Evolutionary conservation across 2,888 invertebrate species (phyloP), one percentile per base, ranked within the genome.

Genomic region (Baccha elongata): DNA sequence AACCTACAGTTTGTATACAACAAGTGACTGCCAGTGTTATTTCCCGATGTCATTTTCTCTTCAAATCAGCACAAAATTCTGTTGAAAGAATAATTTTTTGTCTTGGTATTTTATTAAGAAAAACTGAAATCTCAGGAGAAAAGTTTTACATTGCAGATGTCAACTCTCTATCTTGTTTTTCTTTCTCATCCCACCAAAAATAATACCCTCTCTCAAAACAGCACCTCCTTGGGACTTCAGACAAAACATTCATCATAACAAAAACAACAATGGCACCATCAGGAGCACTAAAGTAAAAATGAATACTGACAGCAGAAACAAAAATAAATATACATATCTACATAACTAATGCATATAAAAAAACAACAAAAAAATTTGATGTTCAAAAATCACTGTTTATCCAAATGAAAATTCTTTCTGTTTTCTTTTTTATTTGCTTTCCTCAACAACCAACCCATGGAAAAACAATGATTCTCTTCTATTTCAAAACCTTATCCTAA

Each of bases 371-470:
- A 74, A 83, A 78, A 76, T 8, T n/a, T n/a, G n/a, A n/a, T n/a
- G n/a, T n/a, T n/a, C n/a, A n/a, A n/a, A 78, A 71, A 85, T 74
- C 81, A 68, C 78, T 84, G 85, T 83, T 86, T 85, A 85, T 85
- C 79, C 85, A 85, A 85, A 83, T 86, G 85, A 79, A 85, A 86
- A 85, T 78, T 85, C 83, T 86, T 85, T 74, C 83, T 74, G 73
- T 84, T 73, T 40, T 71, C 68, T n/a, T 74, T 65, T 67, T 80
- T 75, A 71, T 76, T 78, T 74, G 48, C 35, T 76, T 76, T 75
- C 35, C 68, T 46, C 69, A n/a, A n/a, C 55, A 50, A 55, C 65
- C 50, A n/a, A 35, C 58, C 11, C n/a, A n/a, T n/a, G n/a, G n/a
- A n/a, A n/a, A n/a, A n/a, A n/a, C n/a, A n/a, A n/a, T n/a, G n/a